A percentile compares a stretch with the other conserved stretches of the same genome.
phyloP scores from a whole-genome alignment of 2,113 vertebrate genomes.

The Amphiprion percula region DNA sequence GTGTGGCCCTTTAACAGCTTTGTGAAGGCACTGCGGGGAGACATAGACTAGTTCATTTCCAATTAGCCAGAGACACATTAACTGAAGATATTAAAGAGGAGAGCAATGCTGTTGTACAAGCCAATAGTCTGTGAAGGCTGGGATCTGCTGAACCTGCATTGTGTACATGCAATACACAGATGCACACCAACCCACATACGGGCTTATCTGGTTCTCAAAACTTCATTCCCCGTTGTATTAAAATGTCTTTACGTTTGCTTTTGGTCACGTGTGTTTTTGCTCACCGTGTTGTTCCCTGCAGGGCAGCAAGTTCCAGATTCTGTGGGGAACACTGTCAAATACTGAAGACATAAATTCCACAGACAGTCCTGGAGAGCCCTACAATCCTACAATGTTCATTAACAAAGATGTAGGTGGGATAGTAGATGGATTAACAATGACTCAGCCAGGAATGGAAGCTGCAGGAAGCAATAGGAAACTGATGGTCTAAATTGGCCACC shows the following conservation, averaged over 20 bases:
- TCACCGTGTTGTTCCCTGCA: constrained; percentile 14
- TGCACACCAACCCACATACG: constrained; percentile 18
- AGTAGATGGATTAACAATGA: constrained; percentile 7
- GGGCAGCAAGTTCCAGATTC: constrained; percentile 9
- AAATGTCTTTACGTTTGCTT: constrained; percentile 27
- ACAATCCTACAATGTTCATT: neutral
- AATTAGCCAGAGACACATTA: constrained; percentile 83
- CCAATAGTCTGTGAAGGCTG: constrained; percentile 79
- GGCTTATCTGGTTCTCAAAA: constrained; percentile 17
- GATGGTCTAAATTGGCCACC: neutral
- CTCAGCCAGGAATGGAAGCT: constrained; percentile 18
- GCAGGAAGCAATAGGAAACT: neutral
- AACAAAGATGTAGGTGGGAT: neutral
- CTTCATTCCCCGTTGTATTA: constrained; percentile 3
- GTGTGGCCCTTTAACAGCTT: constrained; percentile 70
- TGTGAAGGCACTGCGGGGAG: constrained; percentile 79
- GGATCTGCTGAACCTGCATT: constrained; percentile 79
- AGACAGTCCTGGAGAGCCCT: neutral
- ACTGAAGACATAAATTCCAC: constrained; percentile 16
- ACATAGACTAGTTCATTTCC: constrained; percentile 81
- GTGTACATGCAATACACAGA: constrained; percentile 44
- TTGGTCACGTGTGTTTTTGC: constrained; percentile 25
- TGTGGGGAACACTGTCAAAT: constrained; percentile 18
- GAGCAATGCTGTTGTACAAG: constrained; percentile 75
- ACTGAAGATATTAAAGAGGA: constrained; percentile 80